Conservation (phyloP, 2,888 invertebrate species). For the Papilio protenor region DNA sequence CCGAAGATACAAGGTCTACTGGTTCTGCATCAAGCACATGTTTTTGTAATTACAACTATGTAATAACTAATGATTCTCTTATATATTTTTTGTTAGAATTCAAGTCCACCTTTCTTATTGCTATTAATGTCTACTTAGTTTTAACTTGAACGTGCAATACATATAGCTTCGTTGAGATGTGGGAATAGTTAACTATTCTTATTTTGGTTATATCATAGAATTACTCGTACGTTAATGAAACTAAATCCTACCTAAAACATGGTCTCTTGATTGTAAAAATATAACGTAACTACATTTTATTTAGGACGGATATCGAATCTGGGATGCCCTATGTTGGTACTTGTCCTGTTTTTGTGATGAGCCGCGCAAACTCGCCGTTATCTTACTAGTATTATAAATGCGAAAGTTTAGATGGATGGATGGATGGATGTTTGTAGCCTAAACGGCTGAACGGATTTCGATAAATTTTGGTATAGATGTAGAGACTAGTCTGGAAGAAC, state of each 20-base stretch:
- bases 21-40: constrained; percentile 10
- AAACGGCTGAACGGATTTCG: too few species aligned
- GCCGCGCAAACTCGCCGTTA: background rate
- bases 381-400: background rate
- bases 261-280: too few species aligned
- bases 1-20: constrained; percentile 35
- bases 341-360: background rate
- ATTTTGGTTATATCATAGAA: too few species aligned
- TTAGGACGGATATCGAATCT: too few species aligned
- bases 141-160: background rate
- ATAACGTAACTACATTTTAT: too few species aligned
- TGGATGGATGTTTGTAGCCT: too few species aligned
- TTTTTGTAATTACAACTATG: background rate
- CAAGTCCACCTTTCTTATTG: background rate
- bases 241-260: too few species aligned
- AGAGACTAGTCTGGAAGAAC: too few species aligned
- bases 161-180: background rate
- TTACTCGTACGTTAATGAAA: too few species aligned
- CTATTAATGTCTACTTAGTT: background rate
- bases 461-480: too few species aligned
- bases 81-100: background rate
- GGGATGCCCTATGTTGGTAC: too few species aligned
- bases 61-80: background rate
- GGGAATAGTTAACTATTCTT: background rate
- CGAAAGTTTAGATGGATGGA: too few species aligned